Evolutionary conservation across 1,140 invertebrate species (phyloP), one percentile per base, ranked within the genome.

Genomic region (Tribolium castaneum): DNA sequence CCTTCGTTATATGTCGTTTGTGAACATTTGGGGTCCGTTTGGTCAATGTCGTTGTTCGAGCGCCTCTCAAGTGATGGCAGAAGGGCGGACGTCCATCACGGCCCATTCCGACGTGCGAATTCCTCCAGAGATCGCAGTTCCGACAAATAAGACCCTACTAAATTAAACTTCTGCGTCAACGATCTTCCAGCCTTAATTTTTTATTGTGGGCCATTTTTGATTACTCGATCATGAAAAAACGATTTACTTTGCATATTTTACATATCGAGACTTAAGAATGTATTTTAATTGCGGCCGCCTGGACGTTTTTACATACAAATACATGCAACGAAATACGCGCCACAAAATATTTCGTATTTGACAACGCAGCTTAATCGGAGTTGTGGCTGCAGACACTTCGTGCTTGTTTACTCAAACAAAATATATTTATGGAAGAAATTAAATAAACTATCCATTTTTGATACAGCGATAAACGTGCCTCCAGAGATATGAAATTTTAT

Each of bases 221-320:
- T 12, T 66, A 14, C 30, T 66, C 59, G 59, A 66, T 35, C 25
- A 66, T 66, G 25, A 66, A 35, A 35, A 66, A 35, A 66, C 59
- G 59, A 66, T 35, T 66, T 66, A 35, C 6, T 66, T 66, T 35
- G 59, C 59, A 66, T 66, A 66, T 66, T 66, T 66, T 35, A 34
- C 59, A 66, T 35, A 66, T 35, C 59, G 59, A 66, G 30, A 35
- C 59, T 13, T 66, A 66, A 66, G 59, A 66, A 35, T 35, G 30
- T 66, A 14, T 66, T 66, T 9, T 66, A 66, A 66, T 66, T 34
- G 34, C 59, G 14, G 30, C 25, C 30, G 25, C n/a, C 10, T 22
- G 25, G 6, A 66, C 34, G 35, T 66, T 35, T 66, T 66, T 66
- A 12, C 59, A 66, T 66, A 66, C 34, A 34, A 66, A 66, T 66